phyloP scores from a whole-genome alignment of 1,140 invertebrate species.

The Asbolus verrucosus region DNA sequence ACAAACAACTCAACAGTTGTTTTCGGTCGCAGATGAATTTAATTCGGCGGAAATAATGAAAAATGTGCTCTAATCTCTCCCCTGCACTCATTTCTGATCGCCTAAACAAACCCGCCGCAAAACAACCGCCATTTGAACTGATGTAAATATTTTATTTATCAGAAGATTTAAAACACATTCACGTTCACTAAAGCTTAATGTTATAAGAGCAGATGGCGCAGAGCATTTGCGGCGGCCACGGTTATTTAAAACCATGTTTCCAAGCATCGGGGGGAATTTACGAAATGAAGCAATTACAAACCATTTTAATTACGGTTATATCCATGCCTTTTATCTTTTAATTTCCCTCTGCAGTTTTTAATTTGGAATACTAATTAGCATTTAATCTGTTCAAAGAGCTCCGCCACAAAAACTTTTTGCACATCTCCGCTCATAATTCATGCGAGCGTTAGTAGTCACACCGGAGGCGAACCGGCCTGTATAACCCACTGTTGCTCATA shows the following conservation, averaged over 20 bases:
- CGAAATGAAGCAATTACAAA: background rate
- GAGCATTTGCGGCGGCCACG: background rate
- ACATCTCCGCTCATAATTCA: too few relatives aligned
- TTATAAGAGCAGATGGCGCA: background rate
- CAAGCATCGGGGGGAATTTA: background rate
- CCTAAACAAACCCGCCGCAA: too few relatives aligned
- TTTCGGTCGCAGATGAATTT: too few relatives aligned
- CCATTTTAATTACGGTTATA: constrained; percentile 11
- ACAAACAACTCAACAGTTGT: too few relatives aligned
- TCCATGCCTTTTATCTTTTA: constrained; percentile 3
- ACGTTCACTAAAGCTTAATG: background rate
- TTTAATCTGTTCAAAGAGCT: background rate
- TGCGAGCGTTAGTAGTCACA: too few relatives aligned
- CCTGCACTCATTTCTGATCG: too few relatives aligned
- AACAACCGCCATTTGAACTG: too few relatives aligned
- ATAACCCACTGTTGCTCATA: too few relatives aligned
- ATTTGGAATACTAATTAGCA: background rate
- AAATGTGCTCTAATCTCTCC: too few relatives aligned
- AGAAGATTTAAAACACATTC: background rate
- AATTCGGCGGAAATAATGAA: too few relatives aligned
- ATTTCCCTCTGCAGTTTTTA: background rate
- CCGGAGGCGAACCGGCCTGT: too few relatives aligned
- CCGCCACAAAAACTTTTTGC: background rate
- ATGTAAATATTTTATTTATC: background rate
- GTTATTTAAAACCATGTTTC: background rate